Conservation (phyloP, 2,113 vertebrate genomes). For the Rynchops niger region DNA sequence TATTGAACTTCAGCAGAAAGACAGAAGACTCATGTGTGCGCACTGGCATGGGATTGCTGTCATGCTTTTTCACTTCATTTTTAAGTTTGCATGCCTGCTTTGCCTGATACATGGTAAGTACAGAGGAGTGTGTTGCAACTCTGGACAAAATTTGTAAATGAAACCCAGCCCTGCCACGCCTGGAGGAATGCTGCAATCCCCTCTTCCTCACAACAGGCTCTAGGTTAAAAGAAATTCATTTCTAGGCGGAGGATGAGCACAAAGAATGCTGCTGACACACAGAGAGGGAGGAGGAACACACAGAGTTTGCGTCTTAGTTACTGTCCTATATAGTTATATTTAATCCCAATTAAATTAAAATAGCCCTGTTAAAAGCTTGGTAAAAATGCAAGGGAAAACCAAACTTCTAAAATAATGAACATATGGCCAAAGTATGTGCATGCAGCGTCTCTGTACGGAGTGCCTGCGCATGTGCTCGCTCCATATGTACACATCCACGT, state of each 20-base stretch:
- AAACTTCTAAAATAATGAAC: background rate
- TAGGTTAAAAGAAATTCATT: slow-evolving; percentile 23
- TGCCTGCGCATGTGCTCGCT: background rate
- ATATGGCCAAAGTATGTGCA: background rate
- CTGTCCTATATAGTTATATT: background rate
- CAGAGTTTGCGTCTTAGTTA: background rate
- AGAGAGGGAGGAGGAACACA: background rate
- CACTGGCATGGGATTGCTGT: background rate
- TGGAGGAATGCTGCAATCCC: slow-evolving; percentile 31
- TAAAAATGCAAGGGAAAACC: background rate
- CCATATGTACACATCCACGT: background rate
- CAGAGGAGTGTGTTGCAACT: slow-evolving; percentile 8
- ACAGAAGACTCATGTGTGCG: background rate
- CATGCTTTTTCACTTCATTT: background rate
- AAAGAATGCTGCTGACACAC: slow-evolving; percentile 52
- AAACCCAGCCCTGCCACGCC: slow-evolving; percentile 30
- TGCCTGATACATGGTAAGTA: background rate
- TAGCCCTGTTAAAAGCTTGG: background rate
- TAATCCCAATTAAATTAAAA: slow-evolving; percentile 17
- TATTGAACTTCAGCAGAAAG: background rate
- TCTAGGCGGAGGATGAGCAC: background rate
- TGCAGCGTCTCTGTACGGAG: background rate
- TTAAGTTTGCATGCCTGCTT: background rate
- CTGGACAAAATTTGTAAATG: slow-evolving; percentile 9
- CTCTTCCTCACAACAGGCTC: slow-evolving; percentile 9